These are phyloP conservation scores for Cebus imitator DNA, from an alignment of 2,113 vertebrate genomes.

Conservation along the genomic window DNA sequence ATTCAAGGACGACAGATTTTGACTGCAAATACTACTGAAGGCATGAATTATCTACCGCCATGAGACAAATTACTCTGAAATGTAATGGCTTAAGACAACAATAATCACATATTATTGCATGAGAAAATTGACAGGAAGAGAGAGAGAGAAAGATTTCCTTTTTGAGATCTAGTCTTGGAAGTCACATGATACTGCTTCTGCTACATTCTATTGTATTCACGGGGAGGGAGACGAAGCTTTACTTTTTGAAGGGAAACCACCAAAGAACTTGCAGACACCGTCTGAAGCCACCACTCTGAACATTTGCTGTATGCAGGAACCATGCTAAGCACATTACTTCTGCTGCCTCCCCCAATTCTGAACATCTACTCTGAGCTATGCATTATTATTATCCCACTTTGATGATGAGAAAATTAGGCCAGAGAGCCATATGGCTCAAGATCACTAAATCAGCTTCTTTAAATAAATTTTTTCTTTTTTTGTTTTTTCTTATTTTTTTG, in stretches of 20 bases:
- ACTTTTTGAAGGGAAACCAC: not conserved
- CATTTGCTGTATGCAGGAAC: too few relatives aligned
- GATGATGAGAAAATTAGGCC: not conserved
- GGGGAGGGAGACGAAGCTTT: not conserved
- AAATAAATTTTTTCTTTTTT: too few relatives aligned
- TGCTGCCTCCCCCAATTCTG: not conserved
- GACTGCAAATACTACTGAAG: not conserved
- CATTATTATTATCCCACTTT: not conserved
- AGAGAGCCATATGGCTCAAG: not conserved
- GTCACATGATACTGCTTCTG: not conserved
- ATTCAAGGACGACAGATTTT: not conserved
- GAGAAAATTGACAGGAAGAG: not conserved
- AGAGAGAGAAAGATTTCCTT: not conserved
- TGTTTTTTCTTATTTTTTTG: too few relatives aligned
- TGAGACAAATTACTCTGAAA: not conserved
- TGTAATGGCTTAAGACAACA: not conserved
- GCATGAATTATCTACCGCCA: not conserved
- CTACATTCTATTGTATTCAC: not conserved
- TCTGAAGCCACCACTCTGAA: not conserved
- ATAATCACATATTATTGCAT: not conserved
- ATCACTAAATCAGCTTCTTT: not conserved
- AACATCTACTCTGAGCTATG: not conserved
- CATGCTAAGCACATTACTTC: accelerated
- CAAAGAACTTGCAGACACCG: not conserved
- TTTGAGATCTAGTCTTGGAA: not conserved